Base-by-base conservation (phyloP, 2,113 vertebrate species). In the Chamaea fasciata region DNA sequence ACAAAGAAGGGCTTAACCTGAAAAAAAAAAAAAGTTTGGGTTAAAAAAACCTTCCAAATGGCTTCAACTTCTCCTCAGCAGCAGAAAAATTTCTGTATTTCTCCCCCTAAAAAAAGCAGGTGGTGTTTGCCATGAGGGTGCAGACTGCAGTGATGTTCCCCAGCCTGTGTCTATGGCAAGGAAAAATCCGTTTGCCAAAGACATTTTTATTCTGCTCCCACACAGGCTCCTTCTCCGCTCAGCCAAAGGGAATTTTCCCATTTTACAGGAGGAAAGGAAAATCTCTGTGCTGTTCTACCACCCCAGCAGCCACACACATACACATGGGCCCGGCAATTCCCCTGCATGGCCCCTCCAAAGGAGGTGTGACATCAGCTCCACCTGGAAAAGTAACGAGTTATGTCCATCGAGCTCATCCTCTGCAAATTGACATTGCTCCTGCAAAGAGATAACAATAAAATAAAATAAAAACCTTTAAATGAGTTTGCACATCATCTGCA, bases 201-300 rank as follows among this genome's bases (percentile, higher is more conserved):
- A 35, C 62, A 57, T 85, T 89, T 90, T 79, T 82, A 85, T 64
- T 71, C 89, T 60, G 86, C 86, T 84, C 86, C 10, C 70, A 82
- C 71, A 60, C 70, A 83, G 33, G 27, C 63, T 56, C 39, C 11
- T 31, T 41, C 52, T 55, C 67, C 18, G 62, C 79, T 94, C n/a
- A 35, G 39, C 67, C 31, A 46, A 88, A 92, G 41, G 59, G 70
- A 95, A 47, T 95, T 76, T 80, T 92, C 91, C 79, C n/a, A 2
- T 92, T 83, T 77, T 74, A 15, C 4, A 59, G 55, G 30, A 64
- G 39, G 41, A 44, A 65, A 57, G 67, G 67, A 92, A 90, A 87
- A 81, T 26, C 55, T 35, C 50, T 73, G 15, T 49, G 55, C 46
- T 70, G 35, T 70, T 77, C 3, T 17, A 8, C 15, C 85, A 63